These are phyloP conservation scores for Dascyllus trimaculatus DNA, from an alignment of 2,113 vertebrate genomes.

Conservation along the genomic window DNA sequence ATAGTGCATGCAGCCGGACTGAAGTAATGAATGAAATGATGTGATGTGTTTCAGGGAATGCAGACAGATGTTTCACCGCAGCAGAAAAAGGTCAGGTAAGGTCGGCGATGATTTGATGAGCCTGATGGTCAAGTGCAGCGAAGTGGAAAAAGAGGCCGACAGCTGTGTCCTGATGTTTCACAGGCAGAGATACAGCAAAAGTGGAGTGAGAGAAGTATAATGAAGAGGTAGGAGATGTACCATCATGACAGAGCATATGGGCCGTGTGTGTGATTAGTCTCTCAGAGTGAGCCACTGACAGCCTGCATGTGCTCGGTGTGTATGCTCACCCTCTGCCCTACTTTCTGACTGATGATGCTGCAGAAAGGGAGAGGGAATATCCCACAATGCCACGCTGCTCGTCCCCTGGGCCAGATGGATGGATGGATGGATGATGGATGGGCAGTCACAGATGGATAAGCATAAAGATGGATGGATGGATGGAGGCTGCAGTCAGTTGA, in stretches of 20 bases:
- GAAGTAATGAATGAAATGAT: background rate
- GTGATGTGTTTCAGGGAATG: background rate
- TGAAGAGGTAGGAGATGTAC: background rate
- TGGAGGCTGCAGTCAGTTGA: slow-evolving; percentile 19
- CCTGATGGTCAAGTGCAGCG: background rate
- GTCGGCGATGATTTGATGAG: slow-evolving; percentile 10
- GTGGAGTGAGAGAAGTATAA: background rate
- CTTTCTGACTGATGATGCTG: slow-evolving; percentile 78
- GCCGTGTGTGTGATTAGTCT: slow-evolving; percentile 16
- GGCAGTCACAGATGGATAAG: no score
- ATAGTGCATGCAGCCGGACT: background rate
- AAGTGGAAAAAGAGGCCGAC: background rate
- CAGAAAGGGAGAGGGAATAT: slow-evolving; percentile 74
- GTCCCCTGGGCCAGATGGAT: slow-evolving; percentile 14
- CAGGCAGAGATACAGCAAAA: background rate
- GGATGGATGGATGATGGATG: background rate
- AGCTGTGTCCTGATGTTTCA: slow-evolving; percentile 34
- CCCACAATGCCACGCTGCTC: slow-evolving; percentile 71
- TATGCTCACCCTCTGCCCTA: slow-evolving; percentile 73
- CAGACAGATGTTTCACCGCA: slow-evolving; percentile 28
- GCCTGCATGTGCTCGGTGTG: slow-evolving; percentile 27
- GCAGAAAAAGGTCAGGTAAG: slow-evolving; percentile 20
- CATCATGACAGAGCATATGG: slow-evolving; percentile 26
- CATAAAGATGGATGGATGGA: no score
- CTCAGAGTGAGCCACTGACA: slow-evolving; percentile 34